Evolutionary conservation across 2,797 vertebrate species (phyloP).

Genomic region (Crypturellus tataupa): DNA sequence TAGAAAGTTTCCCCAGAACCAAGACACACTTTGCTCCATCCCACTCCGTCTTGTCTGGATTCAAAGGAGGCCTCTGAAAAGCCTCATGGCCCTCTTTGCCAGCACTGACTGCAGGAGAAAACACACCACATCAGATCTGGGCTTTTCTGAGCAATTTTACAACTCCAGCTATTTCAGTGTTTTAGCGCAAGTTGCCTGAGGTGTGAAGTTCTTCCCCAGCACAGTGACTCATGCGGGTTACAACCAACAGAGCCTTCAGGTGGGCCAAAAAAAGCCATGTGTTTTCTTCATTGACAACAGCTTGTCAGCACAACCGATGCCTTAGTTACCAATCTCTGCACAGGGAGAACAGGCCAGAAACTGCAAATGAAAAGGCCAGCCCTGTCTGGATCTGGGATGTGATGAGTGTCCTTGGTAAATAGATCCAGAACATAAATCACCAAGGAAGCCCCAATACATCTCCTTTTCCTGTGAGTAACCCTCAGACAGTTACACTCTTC

Average conservation of each 20-base stretch:
- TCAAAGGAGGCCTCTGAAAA: neutral
- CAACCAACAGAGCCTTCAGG: neutral
- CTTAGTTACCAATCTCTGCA: constrained; percentile 13
- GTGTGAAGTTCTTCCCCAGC: neutral
- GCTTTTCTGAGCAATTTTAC: neutral
- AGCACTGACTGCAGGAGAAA: neutral
- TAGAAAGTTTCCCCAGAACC: neutral
- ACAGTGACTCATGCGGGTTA: constrained; percentile 28
- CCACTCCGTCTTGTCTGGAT: neutral
- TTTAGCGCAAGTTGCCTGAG: neutral
- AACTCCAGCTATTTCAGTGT: neutral
- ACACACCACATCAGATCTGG: neutral
- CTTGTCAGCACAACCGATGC: constrained; percentile 21
- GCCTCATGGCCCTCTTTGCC: neutral
- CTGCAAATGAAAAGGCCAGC: neutral
- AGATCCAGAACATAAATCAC: neutral
- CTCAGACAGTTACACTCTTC: neutral
- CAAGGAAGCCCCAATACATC: neutral
- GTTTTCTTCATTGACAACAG: constrained; percentile 50
- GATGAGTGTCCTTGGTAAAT: neutral
- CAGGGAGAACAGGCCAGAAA: neutral
- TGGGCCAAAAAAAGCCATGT: constrained; percentile 24
- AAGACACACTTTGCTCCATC: neutral
- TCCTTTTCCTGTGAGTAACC: neutral
- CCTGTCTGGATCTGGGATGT: neutral